Percentiles rank a stretch among this genome's conserved stretches.
Conservation (phyloP, 2,113 vertebrate species). For the Felis catus region DNA sequence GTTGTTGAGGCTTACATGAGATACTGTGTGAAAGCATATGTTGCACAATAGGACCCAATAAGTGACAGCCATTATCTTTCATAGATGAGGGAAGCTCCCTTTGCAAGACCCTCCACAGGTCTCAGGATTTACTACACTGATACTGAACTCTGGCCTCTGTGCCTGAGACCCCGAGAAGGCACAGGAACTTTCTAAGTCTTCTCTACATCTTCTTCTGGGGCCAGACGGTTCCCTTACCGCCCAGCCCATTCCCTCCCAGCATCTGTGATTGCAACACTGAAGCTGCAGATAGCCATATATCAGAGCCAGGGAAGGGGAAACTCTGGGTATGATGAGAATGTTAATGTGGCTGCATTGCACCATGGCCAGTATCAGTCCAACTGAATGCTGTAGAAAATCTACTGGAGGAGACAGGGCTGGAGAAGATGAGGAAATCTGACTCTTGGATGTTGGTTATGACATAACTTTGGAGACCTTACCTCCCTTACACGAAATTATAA, state of each 20-base stretch:
- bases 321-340: constrained; percentile 20
- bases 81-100: neutral
- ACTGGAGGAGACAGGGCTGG: neutral
- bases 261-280: neutral
- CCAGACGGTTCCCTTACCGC: neutral
- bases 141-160: neutral
- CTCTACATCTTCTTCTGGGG: neutral
- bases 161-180: neutral
- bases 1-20: neutral
- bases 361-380: neutral
- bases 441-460: neutral
- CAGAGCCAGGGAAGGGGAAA: constrained; percentile 13
- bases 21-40: neutral
- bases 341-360: constrained; percentile 47
- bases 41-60: no score
- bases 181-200: neutral
- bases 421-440: neutral
- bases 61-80: neutral
- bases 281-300: constrained; percentile 18
- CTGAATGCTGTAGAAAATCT: neutral
- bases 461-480: neutral
- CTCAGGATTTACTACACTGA: neutral
- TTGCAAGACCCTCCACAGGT: neutral
- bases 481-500: neutral
- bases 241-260: neutral